Base-by-base conservation (phyloP, 2,888 invertebrate genomes). In the Netelia melanura region DNA sequence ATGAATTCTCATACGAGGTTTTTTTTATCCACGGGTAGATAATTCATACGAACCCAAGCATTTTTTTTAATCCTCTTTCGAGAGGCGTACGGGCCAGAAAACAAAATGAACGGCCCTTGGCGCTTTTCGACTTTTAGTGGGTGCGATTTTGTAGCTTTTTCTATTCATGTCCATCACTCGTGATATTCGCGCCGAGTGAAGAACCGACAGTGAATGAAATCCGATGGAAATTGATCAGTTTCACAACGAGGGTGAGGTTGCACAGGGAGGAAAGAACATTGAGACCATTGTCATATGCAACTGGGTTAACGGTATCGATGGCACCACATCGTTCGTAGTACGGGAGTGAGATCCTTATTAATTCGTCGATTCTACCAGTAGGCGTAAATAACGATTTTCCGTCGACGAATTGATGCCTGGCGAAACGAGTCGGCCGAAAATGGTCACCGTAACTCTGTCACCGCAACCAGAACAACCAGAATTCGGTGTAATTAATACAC, bases 311-410 rank as follows among this genome's bases (percentile, higher is more conserved):
- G 48, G 25, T 44, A 48, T 77, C 30, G 44, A 68, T 68, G 17
- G 58, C 54, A 6, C 54, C n/a, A 17, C 54, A 17, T 54, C 17
- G 56, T 8, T 17, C 61, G 38, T 38, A 44, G 25, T 58, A 21
- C 58, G 2, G 6, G 58, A 5, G 38, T 38, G 38, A 56, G 56
- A 44, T 54, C 48, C 44, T 77, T 77, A 68, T 68, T 48, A 48
- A 61, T 68, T 68, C 58, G n/a, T 67, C 56, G 58, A 3, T 54
- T 65, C 58, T 58, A 58, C 67, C 58, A 14, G 30, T 8, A 11
- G 38, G 17, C 56, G 67, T 56, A 58, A 71, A 65, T 87, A 86
- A 87, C 77, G 83, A 86, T 86, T 87, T 87, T 85, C 85, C 81
- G 86, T 86, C 81, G 79, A 84, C 77, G 65, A 86, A 83, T 81